These are phyloP conservation scores for Brachionus rubens DNA, from an alignment of 1,140 invertebrate species.

Conservation along the genomic window DNA sequence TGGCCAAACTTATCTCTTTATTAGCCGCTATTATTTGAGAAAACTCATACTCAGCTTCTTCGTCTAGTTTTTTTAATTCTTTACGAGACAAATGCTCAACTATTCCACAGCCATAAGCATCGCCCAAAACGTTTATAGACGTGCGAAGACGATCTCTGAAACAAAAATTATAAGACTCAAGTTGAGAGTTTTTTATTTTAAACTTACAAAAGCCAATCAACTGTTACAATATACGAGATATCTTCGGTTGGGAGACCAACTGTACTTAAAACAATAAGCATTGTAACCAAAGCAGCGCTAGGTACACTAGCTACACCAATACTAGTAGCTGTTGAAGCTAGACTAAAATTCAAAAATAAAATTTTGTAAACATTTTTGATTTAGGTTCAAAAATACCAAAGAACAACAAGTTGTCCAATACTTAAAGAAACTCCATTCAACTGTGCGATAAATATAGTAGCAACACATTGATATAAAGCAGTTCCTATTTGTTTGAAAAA, in stretches of 20 bases:
- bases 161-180: constrained; percentile 21
- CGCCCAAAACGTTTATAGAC: constrained; percentile 66
- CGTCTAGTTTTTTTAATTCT: constrained; percentile 65
- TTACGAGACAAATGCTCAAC: constrained; percentile 66
- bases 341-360: constrained; percentile 52
- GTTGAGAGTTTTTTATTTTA: neutral
- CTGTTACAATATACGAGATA: constrained; percentile 47
- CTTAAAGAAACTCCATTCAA: constrained; percentile 65
- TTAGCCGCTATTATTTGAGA: neutral
- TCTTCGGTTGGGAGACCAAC: constrained; percentile 48
- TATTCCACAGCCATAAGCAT: constrained; percentile 65
- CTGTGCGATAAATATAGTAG: constrained; percentile 60
- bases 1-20: neutral
- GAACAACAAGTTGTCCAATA: constrained; percentile 67
- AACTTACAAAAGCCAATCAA: constrained; percentile 47
- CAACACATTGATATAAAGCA: constrained; percentile 42
- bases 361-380: neutral
- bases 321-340: constrained; percentile 63
- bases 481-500: constrained; percentile 3
- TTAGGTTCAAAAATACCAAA: constrained; percentile 68
- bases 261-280: constrained; percentile 47
- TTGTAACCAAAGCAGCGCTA: constrained; percentile 48
- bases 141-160: constrained; percentile 65
- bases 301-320: constrained; percentile 45
- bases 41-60: constrained; percentile 39